phyloP scores from a whole-genome alignment of 1,140 invertebrate species.

The Drosophila saltans region DNA sequence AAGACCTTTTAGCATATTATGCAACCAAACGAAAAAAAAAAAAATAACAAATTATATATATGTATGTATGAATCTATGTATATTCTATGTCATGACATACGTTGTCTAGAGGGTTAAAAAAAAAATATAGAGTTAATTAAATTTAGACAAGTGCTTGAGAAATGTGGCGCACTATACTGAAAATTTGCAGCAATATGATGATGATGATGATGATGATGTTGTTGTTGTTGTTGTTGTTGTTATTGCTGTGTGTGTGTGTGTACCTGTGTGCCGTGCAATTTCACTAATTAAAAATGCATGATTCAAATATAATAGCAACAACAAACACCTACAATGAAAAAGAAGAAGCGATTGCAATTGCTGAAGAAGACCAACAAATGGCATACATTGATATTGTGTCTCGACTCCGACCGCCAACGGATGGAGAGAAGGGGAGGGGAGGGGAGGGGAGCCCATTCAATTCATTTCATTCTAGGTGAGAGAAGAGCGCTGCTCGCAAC shows the following conservation, averaged over 20 bases:
- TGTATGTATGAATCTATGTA: not conserved
- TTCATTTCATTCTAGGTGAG: constrained; percentile 67
- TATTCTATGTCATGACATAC: not conserved
- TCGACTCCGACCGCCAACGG: constrained; percentile 14
- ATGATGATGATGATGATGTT: constrained; percentile 1
- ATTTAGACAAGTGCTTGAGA: constrained; percentile 69
- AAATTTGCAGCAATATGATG: constrained; percentile 51
- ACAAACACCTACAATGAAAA: constrained; percentile 6
- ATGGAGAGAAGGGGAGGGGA: no score
- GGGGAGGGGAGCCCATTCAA: no score
- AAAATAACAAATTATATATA: not conserved
- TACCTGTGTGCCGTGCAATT: constrained; percentile 52
- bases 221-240: no score
- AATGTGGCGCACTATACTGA: constrained; percentile 67
- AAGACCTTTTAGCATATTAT: not conserved
- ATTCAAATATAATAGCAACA: constrained; percentile 64
- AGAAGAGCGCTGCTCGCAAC: constrained; percentile 50
- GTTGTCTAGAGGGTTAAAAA: constrained; percentile 23
- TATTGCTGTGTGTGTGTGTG: constrained; percentile 17
- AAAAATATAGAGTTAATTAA: constrained; percentile 74
- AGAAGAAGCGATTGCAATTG: not conserved
- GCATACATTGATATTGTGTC: constrained; percentile 50
- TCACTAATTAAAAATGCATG: constrained; percentile 80
- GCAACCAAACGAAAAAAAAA: not conserved
- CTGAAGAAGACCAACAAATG: not conserved